These are phyloP conservation scores for Pseudotriccus pelzelni DNA, from an alignment of 2,797 vertebrate species.

Conservation along the genomic window DNA sequence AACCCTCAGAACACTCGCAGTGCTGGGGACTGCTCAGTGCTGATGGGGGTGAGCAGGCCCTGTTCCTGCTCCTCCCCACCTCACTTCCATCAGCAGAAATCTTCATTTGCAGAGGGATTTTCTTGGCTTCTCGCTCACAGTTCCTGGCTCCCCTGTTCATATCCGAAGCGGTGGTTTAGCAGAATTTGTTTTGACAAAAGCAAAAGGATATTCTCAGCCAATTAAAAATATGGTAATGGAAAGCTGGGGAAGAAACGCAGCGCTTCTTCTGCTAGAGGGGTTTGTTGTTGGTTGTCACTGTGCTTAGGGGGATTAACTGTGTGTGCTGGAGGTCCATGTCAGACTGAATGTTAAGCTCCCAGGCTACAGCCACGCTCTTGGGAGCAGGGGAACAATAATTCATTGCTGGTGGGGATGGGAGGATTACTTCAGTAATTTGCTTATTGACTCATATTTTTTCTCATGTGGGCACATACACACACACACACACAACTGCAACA, in stretches of 20 bases:
- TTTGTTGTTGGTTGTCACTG: slow-evolving; percentile 12
- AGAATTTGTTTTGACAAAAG: slow-evolving; percentile 59
- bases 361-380: not conserved
- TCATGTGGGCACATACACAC: not conserved
- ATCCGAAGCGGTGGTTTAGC: not conserved
- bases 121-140: not conserved
- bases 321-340: not conserved
- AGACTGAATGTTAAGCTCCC: slow-evolving; percentile 48
- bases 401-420: slow-evolving; percentile 1
- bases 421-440: slow-evolving; percentile 21
- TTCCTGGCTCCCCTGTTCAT: not conserved
- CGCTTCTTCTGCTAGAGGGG: not conserved
- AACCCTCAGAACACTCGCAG: not conserved
- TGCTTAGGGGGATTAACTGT: slow-evolving; percentile 40
- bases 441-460: not conserved
- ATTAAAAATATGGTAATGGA: slow-evolving; percentile 63
- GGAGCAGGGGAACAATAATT: slow-evolving; percentile 21
- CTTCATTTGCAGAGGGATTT: not conserved
- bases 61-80: not conserved
- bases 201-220: slow-evolving; percentile 40
- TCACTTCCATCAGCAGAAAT: not conserved
- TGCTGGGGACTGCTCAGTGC: rapidly evolving
- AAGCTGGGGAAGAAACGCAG: not conserved
- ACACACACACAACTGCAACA: rapidly evolving
- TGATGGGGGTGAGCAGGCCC: rapidly evolving